Conservation (phyloP, 2,888 invertebrate genomes). For the Eupithecia inturbata region DNA sequence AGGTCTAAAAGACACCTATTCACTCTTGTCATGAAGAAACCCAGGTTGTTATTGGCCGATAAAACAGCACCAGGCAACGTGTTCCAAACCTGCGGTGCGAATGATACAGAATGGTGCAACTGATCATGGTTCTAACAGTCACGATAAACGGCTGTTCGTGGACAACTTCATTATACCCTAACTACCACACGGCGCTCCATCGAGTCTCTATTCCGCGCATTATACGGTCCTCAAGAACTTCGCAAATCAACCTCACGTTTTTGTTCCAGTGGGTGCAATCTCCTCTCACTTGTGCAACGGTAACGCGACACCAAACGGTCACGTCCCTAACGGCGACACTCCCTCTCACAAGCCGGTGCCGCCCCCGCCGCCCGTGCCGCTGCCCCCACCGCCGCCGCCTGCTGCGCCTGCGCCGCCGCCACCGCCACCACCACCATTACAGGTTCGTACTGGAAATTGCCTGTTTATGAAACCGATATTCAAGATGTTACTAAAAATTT, state of each 20-base stretch:
- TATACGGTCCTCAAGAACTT: neutral
- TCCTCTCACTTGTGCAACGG: slow-evolving; percentile 77
- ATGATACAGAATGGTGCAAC: too few relatives aligned
- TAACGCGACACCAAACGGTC: slow-evolving; percentile 50
- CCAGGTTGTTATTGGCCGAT: too few relatives aligned
- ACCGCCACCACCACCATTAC: slow-evolving; percentile 68
- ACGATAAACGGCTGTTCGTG: too few relatives aligned
- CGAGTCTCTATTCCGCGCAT: neutral
- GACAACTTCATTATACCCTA: too few relatives aligned
- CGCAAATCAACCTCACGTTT: neutral
- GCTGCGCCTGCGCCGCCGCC: slow-evolving; percentile 56
- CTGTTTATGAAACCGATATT: too few relatives aligned
- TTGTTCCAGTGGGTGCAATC: slow-evolving; percentile 76
- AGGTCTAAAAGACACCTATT: too few relatives aligned
- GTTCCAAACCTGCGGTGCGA: too few relatives aligned
- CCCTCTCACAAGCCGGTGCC: slow-evolving; percentile 80
- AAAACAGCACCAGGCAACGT: too few relatives aligned
- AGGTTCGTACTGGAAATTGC: too few relatives aligned
- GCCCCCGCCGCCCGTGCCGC: slow-evolving; percentile 28
- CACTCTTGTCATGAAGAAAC: too few relatives aligned
- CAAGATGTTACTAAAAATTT: too few relatives aligned
- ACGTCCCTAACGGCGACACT: slow-evolving; percentile 67
- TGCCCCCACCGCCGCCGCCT: slow-evolving; percentile 66
- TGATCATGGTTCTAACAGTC: too few relatives aligned
- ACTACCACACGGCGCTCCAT: neutral